Evolutionary conservation across 1,140 invertebrate species (phyloP).

Genomic region (Matsumurasca onukii): DNA sequence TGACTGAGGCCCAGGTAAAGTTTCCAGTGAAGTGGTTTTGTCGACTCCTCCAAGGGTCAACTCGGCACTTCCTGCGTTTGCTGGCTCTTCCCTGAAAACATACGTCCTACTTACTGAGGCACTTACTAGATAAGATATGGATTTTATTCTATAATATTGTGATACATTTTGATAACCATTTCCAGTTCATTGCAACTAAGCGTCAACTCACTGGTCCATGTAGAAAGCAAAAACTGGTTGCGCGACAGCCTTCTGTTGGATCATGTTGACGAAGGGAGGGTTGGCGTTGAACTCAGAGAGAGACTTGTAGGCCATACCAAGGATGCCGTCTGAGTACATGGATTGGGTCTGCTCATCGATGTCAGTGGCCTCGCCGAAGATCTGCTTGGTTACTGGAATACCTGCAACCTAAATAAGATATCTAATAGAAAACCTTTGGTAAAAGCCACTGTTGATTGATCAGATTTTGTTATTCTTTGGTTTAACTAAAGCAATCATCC

Average conservation of each 20-base stretch:
- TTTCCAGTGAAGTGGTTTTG: conserved; percentile 34
- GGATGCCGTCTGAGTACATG: conserved; percentile 65
- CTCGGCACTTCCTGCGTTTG: neutral
- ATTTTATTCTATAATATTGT: too few species aligned
- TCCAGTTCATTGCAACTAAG: too few species aligned
- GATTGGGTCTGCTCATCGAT: conserved; percentile 54
- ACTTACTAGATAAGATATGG: too few species aligned
- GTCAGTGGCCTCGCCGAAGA: conserved; percentile 63
- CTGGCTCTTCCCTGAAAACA: too few species aligned
- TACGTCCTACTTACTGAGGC: too few species aligned
- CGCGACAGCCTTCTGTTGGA: conserved; percentile 55
- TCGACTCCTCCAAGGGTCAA: conserved; percentile 12
- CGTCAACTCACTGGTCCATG: conserved; percentile 54
- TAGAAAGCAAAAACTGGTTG: conserved; percentile 65
- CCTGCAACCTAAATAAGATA: conserved; percentile 53
- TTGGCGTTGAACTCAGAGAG: conserved; percentile 60
- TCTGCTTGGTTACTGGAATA: conserved; percentile 54
- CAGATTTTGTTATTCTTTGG: too few species aligned
- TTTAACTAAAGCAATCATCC: too few species aligned
- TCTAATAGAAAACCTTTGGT: too few species aligned
- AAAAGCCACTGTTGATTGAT: too few species aligned
- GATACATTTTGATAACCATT: too few species aligned
- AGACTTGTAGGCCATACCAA: conserved; percentile 57
- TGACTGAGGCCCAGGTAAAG: conserved; percentile 46
- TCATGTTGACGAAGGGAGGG: conserved; percentile 64